Evolutionary conservation across 2,113 vertebrate species (phyloP).

Genomic region (Cavia aperea): DNA sequence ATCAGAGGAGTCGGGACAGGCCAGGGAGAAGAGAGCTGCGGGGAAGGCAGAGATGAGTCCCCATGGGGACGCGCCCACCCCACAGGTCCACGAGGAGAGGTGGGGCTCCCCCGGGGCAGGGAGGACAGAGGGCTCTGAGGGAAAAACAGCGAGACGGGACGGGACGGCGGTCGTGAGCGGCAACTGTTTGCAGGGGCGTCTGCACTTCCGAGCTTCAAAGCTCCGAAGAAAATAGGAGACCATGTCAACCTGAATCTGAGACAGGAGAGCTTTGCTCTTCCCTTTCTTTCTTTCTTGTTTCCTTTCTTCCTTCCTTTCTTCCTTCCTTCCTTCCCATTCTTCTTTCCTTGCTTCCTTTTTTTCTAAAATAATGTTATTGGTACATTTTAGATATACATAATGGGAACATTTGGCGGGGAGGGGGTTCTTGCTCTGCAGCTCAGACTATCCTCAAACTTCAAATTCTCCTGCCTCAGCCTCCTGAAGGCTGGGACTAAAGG

Average conservation of each 20-base stretch:
- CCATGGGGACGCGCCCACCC: accelerated
- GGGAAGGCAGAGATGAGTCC: neutral
- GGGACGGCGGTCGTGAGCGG: too few species aligned
- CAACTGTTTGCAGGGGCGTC: neutral
- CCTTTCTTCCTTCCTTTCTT: accelerated
- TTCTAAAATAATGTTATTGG: neutral
- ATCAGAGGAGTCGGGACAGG: neutral
- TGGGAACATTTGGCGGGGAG: neutral
- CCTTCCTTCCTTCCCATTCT: neutral
- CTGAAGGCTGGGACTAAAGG: neutral
- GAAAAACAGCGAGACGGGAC: neutral
- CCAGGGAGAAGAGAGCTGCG: accelerated
- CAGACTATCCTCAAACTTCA: neutral
- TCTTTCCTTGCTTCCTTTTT: neutral
- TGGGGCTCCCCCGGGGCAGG: too few species aligned
- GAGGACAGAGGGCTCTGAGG: accelerated
- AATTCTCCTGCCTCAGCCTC: neutral
- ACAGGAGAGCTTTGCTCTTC: neutral
- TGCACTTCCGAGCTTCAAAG: neutral
- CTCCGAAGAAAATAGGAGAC: neutral
- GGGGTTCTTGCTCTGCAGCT: neutral
- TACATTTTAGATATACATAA: neutral
- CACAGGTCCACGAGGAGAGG: neutral
- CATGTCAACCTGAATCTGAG: neutral
- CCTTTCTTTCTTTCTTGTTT: neutral